These are phyloP conservation scores for Orthosia incerta DNA, from an alignment of 2,888 invertebrate genomes.

Conservation along the genomic window DNA sequence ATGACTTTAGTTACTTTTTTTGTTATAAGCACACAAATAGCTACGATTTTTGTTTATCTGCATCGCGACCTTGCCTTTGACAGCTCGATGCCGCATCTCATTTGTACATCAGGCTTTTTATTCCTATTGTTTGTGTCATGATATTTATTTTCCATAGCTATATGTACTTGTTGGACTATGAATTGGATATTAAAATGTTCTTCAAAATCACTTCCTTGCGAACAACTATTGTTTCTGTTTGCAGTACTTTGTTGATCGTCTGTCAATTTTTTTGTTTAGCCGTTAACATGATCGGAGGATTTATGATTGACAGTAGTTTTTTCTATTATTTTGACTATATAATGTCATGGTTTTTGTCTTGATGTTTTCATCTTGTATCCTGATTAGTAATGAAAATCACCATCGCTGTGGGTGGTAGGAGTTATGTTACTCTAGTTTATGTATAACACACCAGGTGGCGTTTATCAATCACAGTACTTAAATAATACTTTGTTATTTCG, in stretches of 20 bases:
- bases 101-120: constrained; percentile 79
- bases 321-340: constrained; percentile 40
- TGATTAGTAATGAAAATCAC: constrained; percentile 35
- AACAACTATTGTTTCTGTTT: constrained; percentile 56
- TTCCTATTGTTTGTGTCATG: constrained; percentile 76
- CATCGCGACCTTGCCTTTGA: constrained; percentile 75
- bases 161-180: constrained; percentile 36
- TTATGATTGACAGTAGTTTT: constrained; percentile 46
- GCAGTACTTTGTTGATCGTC: constrained; percentile 48
- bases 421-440: not conserved
- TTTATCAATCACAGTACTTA: not conserved
- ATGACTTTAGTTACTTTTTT: not conserved
- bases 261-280: constrained; percentile 58
- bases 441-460: not conserved
- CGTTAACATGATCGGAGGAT: constrained; percentile 40
- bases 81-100: constrained; percentile 78
- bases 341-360: constrained; percentile 30
- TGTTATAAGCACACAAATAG: not conserved
- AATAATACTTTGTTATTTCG: not conserved
- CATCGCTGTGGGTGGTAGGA: constrained; percentile 24
- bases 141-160: constrained; percentile 68
- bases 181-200: constrained; percentile 64
- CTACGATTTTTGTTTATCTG: constrained; percentile 40
- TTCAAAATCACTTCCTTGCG: constrained; percentile 64
- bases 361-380: constrained; percentile 24